Evolutionary conservation across 2,797 vertebrate genomes (phyloP).

Genomic region (Remorina albescens): DNA sequence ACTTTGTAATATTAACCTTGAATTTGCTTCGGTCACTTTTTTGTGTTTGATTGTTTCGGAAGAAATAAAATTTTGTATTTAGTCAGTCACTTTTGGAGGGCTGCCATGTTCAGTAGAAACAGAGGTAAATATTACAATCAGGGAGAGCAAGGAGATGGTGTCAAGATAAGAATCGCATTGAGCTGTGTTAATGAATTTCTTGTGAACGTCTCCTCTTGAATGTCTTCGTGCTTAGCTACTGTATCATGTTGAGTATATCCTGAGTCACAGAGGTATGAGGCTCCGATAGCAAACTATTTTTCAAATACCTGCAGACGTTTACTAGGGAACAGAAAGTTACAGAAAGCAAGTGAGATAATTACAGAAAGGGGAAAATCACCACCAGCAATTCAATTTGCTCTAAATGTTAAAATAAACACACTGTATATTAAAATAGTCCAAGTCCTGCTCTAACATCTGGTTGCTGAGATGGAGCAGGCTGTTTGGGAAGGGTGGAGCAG

Average conservation of each 20-base stretch:
- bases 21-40: background rate
- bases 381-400: constrained; percentile 19
- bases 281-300: background rate
- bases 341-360: constrained; percentile 41
- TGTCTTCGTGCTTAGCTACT: background rate
- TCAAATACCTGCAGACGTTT: constrained; percentile 69
- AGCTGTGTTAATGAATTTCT: constrained; percentile 10
- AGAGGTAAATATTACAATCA: constrained; percentile 7
- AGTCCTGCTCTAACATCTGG: constrained; percentile 67
- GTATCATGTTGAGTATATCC: constrained; percentile 3
- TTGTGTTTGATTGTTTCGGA: background rate
- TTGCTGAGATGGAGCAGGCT: constrained; percentile 54
- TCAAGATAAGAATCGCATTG: background rate
- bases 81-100: background rate
- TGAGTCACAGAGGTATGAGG: constrained; percentile 3
- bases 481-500: constrained; percentile 70
- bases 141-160: background rate
- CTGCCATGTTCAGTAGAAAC: background rate
- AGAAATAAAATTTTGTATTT: background rate
- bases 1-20: background rate
- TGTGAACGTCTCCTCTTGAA: constrained; percentile 11
- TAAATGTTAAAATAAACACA: too few species aligned
- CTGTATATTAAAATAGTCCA: constrained; percentile 30
- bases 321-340: constrained; percentile 26
- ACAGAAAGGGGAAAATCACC: constrained; percentile 13